A percentile compares a stretch with the other conserved stretches of the same genome.
Evolutionary conservation across 2,113 vertebrate species (phyloP).

Genomic region (Cryptomyrus ogoouensis): DNA sequence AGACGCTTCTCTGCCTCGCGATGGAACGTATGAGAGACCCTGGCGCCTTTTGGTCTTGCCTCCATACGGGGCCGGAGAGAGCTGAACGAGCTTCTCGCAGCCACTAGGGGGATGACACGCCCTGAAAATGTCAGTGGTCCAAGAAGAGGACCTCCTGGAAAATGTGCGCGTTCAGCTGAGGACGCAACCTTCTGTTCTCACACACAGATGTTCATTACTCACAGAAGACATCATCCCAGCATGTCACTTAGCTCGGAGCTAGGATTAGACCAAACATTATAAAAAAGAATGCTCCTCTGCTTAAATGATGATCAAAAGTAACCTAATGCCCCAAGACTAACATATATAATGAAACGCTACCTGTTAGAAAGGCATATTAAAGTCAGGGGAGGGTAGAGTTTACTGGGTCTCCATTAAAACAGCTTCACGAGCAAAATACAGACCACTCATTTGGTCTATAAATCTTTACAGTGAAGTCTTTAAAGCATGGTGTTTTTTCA

Average conservation of each 20-base stretch:
- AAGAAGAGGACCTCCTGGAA: neutral
- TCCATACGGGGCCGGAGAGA: neutral
- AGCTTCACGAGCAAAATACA: conserved; percentile 3
- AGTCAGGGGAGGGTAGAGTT: neutral
- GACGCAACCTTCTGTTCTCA: neutral
- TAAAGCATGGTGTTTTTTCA: neutral
- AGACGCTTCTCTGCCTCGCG: neutral
- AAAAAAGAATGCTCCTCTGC: neutral
- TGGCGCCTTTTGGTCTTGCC: neutral
- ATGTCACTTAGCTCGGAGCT: neutral
- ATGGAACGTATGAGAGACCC: neutral
- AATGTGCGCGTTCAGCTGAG: neutral
- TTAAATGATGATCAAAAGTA: neutral
- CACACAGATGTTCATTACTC: neutral
- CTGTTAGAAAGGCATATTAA: neutral
- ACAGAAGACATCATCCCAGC: neutral
- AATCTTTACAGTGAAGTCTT: neutral
- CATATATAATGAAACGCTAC: neutral
- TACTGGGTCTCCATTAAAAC: neutral
- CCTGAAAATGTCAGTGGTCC: neutral
- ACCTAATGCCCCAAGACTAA: neutral
- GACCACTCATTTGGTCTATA: neutral
- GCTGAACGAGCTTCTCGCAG: neutral
- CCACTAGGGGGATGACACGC: neutral
- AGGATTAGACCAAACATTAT: neutral